Base-by-base conservation (phyloP, 2,113 vertebrate species). In the Craseonycteris thonglongyai region DNA sequence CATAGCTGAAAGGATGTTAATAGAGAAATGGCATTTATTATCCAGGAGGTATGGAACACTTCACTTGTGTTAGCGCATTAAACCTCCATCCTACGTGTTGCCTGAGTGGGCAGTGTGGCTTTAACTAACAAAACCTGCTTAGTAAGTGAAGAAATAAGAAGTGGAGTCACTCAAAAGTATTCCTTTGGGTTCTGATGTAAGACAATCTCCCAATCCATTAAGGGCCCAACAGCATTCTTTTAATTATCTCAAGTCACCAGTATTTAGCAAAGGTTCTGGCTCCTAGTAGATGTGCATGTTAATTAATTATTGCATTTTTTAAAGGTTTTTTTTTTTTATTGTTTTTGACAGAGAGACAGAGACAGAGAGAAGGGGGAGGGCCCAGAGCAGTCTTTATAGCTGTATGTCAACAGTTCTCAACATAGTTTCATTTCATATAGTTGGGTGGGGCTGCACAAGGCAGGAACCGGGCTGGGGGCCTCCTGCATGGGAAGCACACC, bases 171-270 rank as follows among this genome's bases (percentile, higher is more conserved):
- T 63, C 59, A 88, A 75, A 93, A 75, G 26, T 65, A 33, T 63
- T 93, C 54, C 59, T 66, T 1, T 7, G 54, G 61, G 26, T 47
- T 88, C 51, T 66, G 68, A 78, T 69, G 7, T 68, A 85, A 94
- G 38, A 47, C 9, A 91, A 76, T 24, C 35, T 56, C 74, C 51
- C 47, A 81, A 76, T 85, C 49, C 35, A 83, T 72, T 91, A 56
- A 91, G 35, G 58, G 22, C 26, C 49, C 45, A 89, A 93, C 14
- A 24, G 26, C 65, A 54, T 92, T 75, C 59, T 78, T 59, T 63
- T 90, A 68, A 90, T 96, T 56, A 83, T 89, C 51, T 91, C 26
- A 83, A 72, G 83, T 56, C 30, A 76, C 45, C 49, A 54, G 56
- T 54, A 40, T 45, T 94, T 47, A 84, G 40, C 14, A 9, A 63